Base-by-base conservation (phyloP, 2,888 invertebrate species). In the Lochmaea crataegi region DNA sequence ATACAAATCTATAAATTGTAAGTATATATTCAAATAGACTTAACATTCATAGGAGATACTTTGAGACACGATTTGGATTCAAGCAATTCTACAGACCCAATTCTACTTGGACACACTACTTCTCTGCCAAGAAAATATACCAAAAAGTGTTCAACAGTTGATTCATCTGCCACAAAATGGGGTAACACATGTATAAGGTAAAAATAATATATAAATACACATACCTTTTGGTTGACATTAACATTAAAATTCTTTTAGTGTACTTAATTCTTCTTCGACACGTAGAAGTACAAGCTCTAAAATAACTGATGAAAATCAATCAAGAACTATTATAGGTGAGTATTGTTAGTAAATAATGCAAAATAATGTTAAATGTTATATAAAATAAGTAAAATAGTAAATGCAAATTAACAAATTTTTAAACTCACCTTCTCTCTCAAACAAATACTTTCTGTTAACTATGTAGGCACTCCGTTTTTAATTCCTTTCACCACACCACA, bases 241-340 rank as follows among this genome's bases (percentile, higher is more conserved):
- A 16, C 16, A 12, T 41, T 42, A 16, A 38, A 38, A 58, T 26
- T 22, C 1, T 22, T 80, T 65, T 70, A 81, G 81, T 66, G 65
- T 80, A 32, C 60, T 65, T 18, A 77, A 78, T 67, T 80, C 80
- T 75, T 70, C 79, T n/a, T 78, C 78, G 9, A 77, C 76, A 32
- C 76, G 77, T 53, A 79, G 74, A 58, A 79, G 78, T 10, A 65
- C 71, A 14, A 79, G 80, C 18, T 79, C 79, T 18, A 79, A 78
- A 51, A 72, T 65, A 32, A 77, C 79, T 7, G 77, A 77, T 5
- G 78, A 78, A 63, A 66, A 75, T 26, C 79, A 80, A 51, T 78
- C 78, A 12, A 80, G 72, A 72, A 73, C 81, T 45, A 77, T 83
- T 64, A 72, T 83, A n/a, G 82, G 82, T 82, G 76, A 73, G 71